Conservation (phyloP, 2,888 invertebrate species). For the Acleris sparsana region DNA sequence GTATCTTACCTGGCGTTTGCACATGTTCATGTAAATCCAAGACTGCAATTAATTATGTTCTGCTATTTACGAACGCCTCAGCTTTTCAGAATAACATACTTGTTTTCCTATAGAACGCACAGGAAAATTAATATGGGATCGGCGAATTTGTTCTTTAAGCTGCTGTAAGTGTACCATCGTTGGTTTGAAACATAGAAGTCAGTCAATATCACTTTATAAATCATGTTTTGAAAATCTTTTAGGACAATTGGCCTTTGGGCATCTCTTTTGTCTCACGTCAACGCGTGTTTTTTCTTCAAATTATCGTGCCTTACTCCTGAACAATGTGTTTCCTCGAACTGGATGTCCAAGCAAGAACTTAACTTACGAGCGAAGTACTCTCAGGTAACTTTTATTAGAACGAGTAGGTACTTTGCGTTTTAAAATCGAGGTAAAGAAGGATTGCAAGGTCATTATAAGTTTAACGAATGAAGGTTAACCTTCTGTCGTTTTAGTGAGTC, state of each 20-base stretch:
- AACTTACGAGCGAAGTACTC: conserved; percentile 65
- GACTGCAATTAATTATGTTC: conserved; percentile 58
- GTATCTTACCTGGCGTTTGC: conserved; percentile 66
- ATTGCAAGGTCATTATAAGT: too few species aligned
- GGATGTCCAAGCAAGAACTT: conserved; percentile 72
- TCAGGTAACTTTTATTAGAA: conserved; percentile 51
- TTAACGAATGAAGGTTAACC: too few species aligned
- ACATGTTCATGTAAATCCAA: conserved; percentile 46
- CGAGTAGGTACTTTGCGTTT: neutral
- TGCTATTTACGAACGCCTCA: conserved; percentile 70
- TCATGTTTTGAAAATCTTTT: neutral
- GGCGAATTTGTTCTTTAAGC: conserved; percentile 71
- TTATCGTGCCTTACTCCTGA: conserved; percentile 73
- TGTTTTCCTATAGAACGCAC: conserved; percentile 71
- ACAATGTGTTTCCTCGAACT: conserved; percentile 70
- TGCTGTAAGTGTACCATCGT: conserved; percentile 60
- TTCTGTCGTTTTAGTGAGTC: too few species aligned
- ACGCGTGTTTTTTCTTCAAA: conserved; percentile 78
- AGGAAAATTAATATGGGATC: conserved; percentile 71
- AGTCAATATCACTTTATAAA: too few species aligned
- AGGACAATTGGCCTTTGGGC: conserved; percentile 78
- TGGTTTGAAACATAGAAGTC: neutral
- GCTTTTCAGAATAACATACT: conserved; percentile 69
- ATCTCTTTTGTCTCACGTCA: conserved; percentile 74
- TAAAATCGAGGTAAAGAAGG: too few species aligned